These are phyloP conservation scores for Dromiciops gliroides DNA, from an alignment of 2,113 vertebrate genomes.

Conservation along the genomic window DNA sequence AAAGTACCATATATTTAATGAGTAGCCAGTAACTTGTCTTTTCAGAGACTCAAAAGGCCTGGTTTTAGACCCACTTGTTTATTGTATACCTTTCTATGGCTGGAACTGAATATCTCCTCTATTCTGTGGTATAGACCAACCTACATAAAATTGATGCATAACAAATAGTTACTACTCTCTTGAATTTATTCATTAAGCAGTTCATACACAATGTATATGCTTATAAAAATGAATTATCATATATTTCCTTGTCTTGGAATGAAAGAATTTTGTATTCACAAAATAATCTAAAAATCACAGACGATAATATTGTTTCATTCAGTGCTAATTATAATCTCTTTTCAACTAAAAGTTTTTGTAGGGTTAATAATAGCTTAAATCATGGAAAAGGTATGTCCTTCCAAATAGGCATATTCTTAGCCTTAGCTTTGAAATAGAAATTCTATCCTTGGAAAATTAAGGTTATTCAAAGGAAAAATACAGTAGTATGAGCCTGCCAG, in stretches of 20 bases:
- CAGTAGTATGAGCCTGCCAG: not conserved
- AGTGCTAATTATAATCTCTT: constrained; percentile 20
- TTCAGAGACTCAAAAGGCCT: not conserved
- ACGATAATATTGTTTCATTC: constrained; percentile 31
- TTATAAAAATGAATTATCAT: not conserved
- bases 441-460: constrained; percentile 16
- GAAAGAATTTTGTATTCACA: constrained; percentile 31
- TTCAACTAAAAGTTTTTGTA: constrained; percentile 27
- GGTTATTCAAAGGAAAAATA: not conserved
- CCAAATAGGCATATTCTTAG: not conserved
- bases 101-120: not conserved
- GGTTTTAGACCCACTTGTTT: not conserved
- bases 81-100: not conserved
- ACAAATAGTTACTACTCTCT: not conserved
- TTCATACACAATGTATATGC: not conserved
- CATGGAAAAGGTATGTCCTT: constrained; percentile 16
- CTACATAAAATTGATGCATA: not conserved
- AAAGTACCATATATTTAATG: not conserved
- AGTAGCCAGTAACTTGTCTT: not conserved
- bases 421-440: not conserved
- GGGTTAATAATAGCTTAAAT: constrained; percentile 27
- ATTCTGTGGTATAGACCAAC: not conserved
- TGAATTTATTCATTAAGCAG: not conserved
- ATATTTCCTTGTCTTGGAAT: not conserved
- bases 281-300: constrained; percentile 43